phyloP scores from a whole-genome alignment of 2,797 vertebrate genomes.

The Myotis pilosus region DNA sequence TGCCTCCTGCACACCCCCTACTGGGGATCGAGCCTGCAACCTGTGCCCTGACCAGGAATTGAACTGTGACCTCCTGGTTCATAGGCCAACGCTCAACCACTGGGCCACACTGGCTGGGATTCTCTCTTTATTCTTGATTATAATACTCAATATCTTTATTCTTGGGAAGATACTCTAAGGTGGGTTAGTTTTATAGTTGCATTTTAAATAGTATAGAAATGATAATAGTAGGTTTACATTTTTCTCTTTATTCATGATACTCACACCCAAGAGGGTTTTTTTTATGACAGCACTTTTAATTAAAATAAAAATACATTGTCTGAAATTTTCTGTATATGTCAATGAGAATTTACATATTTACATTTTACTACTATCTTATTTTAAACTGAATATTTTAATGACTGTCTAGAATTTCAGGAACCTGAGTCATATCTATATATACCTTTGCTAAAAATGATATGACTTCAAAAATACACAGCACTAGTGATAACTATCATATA shows the following conservation, averaged over 20 bases:
- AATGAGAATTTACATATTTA: no score
- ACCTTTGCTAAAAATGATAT: conserved; percentile 9
- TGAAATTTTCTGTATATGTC: not conserved
- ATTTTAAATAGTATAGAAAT: not conserved
- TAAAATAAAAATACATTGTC: conserved; percentile 16
- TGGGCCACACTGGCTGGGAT: not conserved
- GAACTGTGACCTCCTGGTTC: not conserved
- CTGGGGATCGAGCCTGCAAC: no score
- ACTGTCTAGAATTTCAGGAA: conserved; percentile 23
- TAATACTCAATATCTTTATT: not conserved
- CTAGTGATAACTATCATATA: conserved; percentile 11
- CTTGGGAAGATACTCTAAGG: not conserved
- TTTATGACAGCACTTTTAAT: not conserved
- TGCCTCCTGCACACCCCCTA: not conserved
- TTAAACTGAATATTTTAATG: conserved; percentile 13
- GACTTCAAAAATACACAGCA: conserved; percentile 4
- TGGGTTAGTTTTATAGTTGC: not conserved
- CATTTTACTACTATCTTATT: conserved; percentile 29
- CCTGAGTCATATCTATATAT: not conserved
- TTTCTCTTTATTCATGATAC: not conserved
- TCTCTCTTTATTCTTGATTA: not conserved
- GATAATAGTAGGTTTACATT: not conserved
- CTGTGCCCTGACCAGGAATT: not conserved
- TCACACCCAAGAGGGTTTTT: not conserved
- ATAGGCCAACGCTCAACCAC: not conserved